phyloP scores from a whole-genome alignment of 2,888 invertebrate genomes.

The Papilio protenor region DNA sequence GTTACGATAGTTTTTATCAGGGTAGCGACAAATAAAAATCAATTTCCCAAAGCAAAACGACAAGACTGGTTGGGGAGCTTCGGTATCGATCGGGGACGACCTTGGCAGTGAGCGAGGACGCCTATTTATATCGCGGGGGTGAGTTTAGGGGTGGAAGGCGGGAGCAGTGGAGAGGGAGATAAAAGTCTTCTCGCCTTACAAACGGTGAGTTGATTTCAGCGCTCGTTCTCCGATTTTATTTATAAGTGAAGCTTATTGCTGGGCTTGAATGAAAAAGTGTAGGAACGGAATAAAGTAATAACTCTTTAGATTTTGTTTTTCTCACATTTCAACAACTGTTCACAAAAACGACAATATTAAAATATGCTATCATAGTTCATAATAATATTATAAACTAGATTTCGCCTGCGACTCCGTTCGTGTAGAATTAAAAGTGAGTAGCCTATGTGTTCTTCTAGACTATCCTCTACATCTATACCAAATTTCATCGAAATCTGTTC shows the following conservation, averaged over 20 bases:
- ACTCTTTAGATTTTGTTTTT: not conserved
- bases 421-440: too few relatives aligned
- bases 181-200: conserved; percentile 40
- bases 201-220: conserved; percentile 21
- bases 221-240: conserved; percentile 16
- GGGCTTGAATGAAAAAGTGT: not conserved
- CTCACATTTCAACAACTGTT: not conserved
- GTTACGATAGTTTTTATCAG: conserved; percentile 29
- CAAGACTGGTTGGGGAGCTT: not conserved
- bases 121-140: conserved; percentile 62
- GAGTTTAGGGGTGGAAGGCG: conserved; percentile 23
- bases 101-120: conserved; percentile 75
- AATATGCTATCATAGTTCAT: too few relatives aligned
- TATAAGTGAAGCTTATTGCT: conserved; percentile 18
- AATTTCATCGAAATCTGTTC: too few relatives aligned
- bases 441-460: too few relatives aligned
- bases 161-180: conserved; percentile 21
- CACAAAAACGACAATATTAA: not conserved
- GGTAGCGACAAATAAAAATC: conserved; percentile 39
- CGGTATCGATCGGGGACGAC: conserved; percentile 64
- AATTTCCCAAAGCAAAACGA: conserved; percentile 30
- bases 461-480: too few relatives aligned
- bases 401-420: too few relatives aligned
- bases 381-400: too few relatives aligned
- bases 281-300: not conserved